Conservation (phyloP, 2,113 vertebrate species). For the Dipodomys stephensi region DNA sequence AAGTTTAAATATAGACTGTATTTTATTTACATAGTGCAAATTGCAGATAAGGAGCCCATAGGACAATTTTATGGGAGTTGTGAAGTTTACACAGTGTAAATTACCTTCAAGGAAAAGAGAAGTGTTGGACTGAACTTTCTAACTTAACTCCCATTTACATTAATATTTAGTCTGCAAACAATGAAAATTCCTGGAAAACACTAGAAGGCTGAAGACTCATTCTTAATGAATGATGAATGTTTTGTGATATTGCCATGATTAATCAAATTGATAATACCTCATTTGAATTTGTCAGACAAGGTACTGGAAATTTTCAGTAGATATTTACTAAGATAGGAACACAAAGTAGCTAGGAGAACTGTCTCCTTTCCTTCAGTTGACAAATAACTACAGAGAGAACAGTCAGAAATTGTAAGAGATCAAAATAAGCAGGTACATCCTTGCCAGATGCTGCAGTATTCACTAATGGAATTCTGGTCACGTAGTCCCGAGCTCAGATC, state of each 20-base stretch:
- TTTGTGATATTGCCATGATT: constrained; percentile 50
- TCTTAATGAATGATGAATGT: constrained; percentile 55
- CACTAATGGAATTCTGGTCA: constrained; percentile 78
- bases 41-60: neutral
- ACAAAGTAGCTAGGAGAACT: neutral
- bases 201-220: neutral
- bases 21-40: constrained; percentile 58
- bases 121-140: neutral
- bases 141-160: neutral
- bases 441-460: constrained; percentile 22
- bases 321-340: constrained; percentile 42
- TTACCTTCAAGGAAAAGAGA: constrained; percentile 6
- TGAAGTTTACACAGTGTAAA: constrained; percentile 52
- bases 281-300: constrained; percentile 47
- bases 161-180: neutral
- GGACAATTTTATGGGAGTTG: constrained; percentile 48
- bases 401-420: constrained; percentile 58
- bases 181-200: constrained; percentile 47
- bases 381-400: constrained; percentile 47
- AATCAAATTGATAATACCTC: constrained; percentile 63
- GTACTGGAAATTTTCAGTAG: constrained; percentile 28
- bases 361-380: constrained; percentile 38
- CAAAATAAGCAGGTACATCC: neutral
- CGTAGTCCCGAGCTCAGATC: constrained; percentile 56
- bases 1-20: neutral